Evolutionary conservation across 2,888 invertebrate species (phyloP), one percentile per base, ranked within the genome.

Genomic region (Trisateles emortualis): DNA sequence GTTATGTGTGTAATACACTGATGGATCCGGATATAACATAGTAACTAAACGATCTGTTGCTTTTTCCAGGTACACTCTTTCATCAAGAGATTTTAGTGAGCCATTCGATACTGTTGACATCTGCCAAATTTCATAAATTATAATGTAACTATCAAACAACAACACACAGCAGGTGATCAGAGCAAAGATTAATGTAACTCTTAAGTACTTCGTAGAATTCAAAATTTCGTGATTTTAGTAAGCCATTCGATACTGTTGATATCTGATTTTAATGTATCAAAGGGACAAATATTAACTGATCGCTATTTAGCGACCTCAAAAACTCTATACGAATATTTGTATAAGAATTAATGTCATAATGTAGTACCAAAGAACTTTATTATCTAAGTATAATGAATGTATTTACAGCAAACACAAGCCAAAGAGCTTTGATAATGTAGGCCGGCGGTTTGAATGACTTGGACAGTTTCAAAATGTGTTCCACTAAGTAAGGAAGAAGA

Each of bases 401-500:
- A 81, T 68, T 86, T 83, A 92, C 92, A 44, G 92, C 89, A 64
- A 90, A 90, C 1, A 92, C 88, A 4, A 92, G 90, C 92, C 91
- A 92, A 0, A 92, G 59, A 1, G 91, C 89, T 76, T 92, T 92
- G 38, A 88, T 78, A 48, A 92, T 89, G 54, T 91, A 88, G 0
- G 83, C 68, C 0, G 92, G 91, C 1, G 87, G 87, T n/a, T 68
- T 79, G 39, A 80, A 80, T 0, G 73, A 54, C 38, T 67, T 76
- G 0, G 90, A 88, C 0, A 86, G 66, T 22, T 72, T 74, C 35
- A 91, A 61, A 3, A 92, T 78, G 33, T 91, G 85, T 32, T 91
- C 83, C 14, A 91, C 84, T 26, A 92, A 63, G 51, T 82, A 79
- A 0, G 88, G 90, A 0, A 92, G 76, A 9, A 92, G 68, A 0